Evolutionary conservation across 2,797 vertebrate species (phyloP), one percentile per base, ranked within the genome.

Genomic region (Somateria mollissima): DNA sequence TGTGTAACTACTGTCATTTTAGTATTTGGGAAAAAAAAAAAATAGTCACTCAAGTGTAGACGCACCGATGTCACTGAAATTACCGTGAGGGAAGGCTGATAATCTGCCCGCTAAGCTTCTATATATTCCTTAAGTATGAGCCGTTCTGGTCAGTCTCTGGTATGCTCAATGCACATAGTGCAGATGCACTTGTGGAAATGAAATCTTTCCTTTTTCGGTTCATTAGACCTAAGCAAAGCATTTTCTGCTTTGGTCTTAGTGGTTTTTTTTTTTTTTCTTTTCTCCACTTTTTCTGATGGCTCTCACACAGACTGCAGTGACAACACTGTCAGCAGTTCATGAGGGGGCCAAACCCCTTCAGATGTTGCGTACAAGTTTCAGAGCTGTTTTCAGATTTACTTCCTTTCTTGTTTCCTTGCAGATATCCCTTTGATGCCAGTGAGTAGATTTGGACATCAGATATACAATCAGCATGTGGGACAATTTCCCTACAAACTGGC

Each of bases 341-440:
- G 95, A 97, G 84, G 83, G 95, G 90, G 82, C 83, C 96, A 97
- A 97, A 97, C 77, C 92, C 91, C 95, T 96, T 95, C 93, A 97
- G 95, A 97, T 91, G 92, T 92, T 96, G 90, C 34, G 20, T 97
- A 97, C 89, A 95, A 93, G 92, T 85, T 92, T 95, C 92, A 95
- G 93, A 74, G 94, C 96, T 97, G 97, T 97, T 97, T 97, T 96
- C 96, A 96, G 95, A 96, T 97, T 89, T 64, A 87, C 79, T 98
- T 98, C 97, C 95, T 97, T 84, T 94, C 95, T 94, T 89, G 87
- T 92, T 97, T 97, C 94, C 96, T 97, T 84, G 71, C 81, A 97
- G 95, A 98, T 97, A 97, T 96, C 87, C 87, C 94, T 97, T 97
- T 97, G 97, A 97, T 95, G 92, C 83, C 69, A 90, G 89, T 34